phyloP scores from a whole-genome alignment of 1,140 invertebrate genomes.

The Nixonia krombeini region DNA sequence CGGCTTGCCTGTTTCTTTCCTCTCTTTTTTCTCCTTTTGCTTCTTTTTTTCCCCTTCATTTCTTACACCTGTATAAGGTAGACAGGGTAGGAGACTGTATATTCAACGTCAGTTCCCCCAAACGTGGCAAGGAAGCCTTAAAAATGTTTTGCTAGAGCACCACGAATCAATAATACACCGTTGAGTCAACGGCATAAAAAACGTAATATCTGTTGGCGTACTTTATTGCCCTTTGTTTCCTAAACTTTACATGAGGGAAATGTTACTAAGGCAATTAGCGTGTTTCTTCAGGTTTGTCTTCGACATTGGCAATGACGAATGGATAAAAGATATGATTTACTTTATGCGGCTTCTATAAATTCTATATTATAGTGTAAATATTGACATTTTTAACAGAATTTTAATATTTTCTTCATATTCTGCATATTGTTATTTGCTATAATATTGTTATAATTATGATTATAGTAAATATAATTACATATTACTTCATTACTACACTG shows the following conservation, averaged over 20 bases:
- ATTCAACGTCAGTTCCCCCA: slow-evolving; percentile 61
- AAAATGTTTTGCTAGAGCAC: slow-evolving; percentile 66
- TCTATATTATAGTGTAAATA: too few species aligned
- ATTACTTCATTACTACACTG: too few species aligned
- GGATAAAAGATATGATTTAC: too few species aligned
- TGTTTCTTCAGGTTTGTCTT: too few species aligned
- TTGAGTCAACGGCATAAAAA: slow-evolving; percentile 32
- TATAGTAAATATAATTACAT: too few species aligned
- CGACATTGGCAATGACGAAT: too few species aligned
- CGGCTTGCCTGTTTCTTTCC: slow-evolving; percentile 50
- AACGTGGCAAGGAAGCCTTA: slow-evolving; percentile 65
- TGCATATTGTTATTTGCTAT: too few species aligned
- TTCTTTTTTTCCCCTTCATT: slow-evolving; percentile 38
- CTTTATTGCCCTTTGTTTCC: neutral
- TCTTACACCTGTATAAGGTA: slow-evolving; percentile 56
- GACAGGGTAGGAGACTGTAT: slow-evolving; percentile 58
- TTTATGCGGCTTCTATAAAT: too few species aligned
- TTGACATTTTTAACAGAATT: too few species aligned
- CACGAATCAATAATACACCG: slow-evolving; percentile 64
- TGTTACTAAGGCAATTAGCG: too few species aligned
- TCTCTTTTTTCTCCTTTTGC: slow-evolving; percentile 50
- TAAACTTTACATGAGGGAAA: neutral
- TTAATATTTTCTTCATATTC: too few species aligned
- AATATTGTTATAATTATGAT: too few species aligned
- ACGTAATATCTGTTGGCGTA: slow-evolving; percentile 44